phyloP scores from a whole-genome alignment of 1,140 invertebrate species.

The Lasaia peninsularis region DNA sequence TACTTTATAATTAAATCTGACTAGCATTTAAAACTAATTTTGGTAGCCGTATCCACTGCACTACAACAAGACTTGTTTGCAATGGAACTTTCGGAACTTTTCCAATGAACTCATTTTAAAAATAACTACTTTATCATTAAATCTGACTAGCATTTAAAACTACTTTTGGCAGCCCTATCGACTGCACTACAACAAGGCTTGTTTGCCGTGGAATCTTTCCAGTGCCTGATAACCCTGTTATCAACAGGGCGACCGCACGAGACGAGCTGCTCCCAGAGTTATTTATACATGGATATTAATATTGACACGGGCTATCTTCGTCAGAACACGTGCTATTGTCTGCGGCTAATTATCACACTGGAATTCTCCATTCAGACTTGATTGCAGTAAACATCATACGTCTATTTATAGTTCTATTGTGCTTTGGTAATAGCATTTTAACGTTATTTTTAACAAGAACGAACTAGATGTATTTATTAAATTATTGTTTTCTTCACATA shows the following conservation, averaged over 20 bases:
- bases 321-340: constrained; percentile 41
- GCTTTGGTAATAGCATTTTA: not conserved
- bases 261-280: constrained; percentile 33
- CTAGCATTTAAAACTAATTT: not conserved
- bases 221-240: constrained; percentile 55
- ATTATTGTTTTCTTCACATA: too few relatives aligned
- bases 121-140: too few relatives aligned
- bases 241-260: constrained; percentile 47
- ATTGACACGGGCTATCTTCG: constrained; percentile 44
- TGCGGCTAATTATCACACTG: constrained; percentile 30
- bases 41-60: not conserved
- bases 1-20: too few relatives aligned
- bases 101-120: too few relatives aligned
- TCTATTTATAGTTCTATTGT: constrained; percentile 7
- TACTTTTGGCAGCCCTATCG: not conserved
- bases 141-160: not conserved
- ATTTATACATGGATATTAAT: constrained; percentile 52
- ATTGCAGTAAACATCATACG: constrained; percentile 29
- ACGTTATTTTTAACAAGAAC: too few relatives aligned
- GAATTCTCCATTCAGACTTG: constrained; percentile 44
- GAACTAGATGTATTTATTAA: too few relatives aligned
- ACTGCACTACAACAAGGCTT: constrained; percentile 25
- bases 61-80: constrained; percentile 45
- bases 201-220: constrained; percentile 71
- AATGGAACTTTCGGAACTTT: constrained; percentile 70